Conservation (phyloP, 2,797 vertebrate species). For the Pelochelys cantorii region DNA sequence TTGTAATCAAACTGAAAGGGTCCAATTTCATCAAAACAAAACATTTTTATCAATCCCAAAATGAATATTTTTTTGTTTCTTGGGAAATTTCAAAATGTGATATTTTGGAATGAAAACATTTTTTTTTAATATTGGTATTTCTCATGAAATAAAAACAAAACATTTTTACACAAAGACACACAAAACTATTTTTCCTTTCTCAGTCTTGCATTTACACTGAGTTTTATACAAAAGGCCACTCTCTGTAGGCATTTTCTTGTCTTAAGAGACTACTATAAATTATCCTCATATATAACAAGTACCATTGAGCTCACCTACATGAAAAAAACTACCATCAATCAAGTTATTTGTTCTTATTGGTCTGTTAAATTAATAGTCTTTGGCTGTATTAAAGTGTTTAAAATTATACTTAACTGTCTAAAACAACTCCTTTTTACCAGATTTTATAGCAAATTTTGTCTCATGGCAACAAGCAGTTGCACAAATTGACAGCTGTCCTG, state of each 20-base stretch:
- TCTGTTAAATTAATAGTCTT: not conserved
- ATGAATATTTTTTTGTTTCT: not conserved
- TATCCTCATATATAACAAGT: not conserved
- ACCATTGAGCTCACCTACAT: rapidly evolving
- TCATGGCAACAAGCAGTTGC: not conserved
- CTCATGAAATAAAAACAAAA: too few relatives aligned
- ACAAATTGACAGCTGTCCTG: not conserved
- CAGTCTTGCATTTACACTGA: too few relatives aligned
- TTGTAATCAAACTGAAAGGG: not conserved
- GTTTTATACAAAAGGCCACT: too few relatives aligned
- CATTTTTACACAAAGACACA: too few relatives aligned
- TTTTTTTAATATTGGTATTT: too few relatives aligned
- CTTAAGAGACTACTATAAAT: not conserved
- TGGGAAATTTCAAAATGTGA: not conserved
- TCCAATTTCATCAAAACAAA: not conserved
- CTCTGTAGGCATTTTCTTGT: not conserved
- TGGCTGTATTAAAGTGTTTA: not conserved
- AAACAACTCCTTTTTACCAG: rapidly evolving
- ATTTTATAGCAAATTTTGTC: not conserved
- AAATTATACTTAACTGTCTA: not conserved
- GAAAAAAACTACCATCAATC: not conserved
- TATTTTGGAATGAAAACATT: not conserved
- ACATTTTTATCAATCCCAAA: not conserved
- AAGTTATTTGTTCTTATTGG: not conserved
- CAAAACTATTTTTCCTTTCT: too few relatives aligned